Base-by-base conservation (phyloP, 1,140 invertebrate species). In the Drosophila virilis region DNA sequence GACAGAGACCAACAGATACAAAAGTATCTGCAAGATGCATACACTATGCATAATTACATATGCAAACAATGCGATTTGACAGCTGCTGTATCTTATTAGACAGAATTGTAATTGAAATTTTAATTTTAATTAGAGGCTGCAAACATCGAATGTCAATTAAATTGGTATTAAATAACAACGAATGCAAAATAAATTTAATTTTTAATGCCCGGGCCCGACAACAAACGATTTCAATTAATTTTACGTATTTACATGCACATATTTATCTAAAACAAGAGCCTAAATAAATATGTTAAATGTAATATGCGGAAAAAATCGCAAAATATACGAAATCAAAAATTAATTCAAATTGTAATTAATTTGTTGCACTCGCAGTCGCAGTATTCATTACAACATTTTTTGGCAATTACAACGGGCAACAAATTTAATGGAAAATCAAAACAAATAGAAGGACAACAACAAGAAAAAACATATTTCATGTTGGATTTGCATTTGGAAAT, bases 261-360 rank as follows among this genome's bases (percentile, higher is more conserved):
- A 85, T 85, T 74, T 70, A 70, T 74, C 72, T 72, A 83, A 83
- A 83, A 81, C 59, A 70, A 65, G 65, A 48, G 58, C 37, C 51
- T 72, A 75, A 62, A 67, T 71, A 76, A 70, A 72, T 54, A 33
- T 13, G 15, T 45, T 68, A 62, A 1, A 17, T 17, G 37, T 12
- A 28, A 35, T 15, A 59, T 2, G 42, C 5, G 10, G 10, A 42
- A 42, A n/a, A 1, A 35, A 50, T 68, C 60, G 68, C 77, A 80
- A 68, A 28, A 28, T 28, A 5, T 72, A 28, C 7, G 40, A 61
- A 60, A 66, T 72, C 75, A 78, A 86, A 85, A 78, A 85, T 86
- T 86, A 85, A 85, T 86, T 85, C 70, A 66, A 78, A 78, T 38
- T 62, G 50, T 59, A 83, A 78, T 83, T 83, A 83, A 73, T 81